Evolutionary conservation across 2,888 invertebrate genomes (phyloP).

Genomic region (Eucera pruinosa): DNA sequence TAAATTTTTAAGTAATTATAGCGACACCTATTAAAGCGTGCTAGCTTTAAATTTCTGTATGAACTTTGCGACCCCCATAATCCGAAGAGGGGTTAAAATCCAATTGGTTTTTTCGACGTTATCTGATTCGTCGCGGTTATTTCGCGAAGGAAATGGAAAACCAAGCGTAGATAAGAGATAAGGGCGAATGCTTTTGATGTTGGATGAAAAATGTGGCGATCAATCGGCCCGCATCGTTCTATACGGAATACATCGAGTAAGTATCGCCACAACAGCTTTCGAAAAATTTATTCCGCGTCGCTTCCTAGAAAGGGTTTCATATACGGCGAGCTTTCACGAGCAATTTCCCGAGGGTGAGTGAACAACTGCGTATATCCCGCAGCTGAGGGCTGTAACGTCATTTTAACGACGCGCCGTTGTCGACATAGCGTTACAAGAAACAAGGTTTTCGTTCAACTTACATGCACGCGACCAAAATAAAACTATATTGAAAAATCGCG

Average conservation of each 20-base stretch:
- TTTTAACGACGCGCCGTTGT: conserved; percentile 55
- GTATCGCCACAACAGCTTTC: conserved; percentile 30
- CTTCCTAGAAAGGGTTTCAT: conserved; percentile 45
- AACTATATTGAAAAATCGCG: conserved; percentile 7
- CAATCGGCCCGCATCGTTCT: conserved; percentile 22
- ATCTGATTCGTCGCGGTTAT: conserved; percentile 13
- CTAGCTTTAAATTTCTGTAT: no score
- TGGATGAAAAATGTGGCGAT: conserved; percentile 6
- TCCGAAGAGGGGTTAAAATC: no score
- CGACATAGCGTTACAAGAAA: conserved; percentile 21
- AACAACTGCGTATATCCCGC: conserved; percentile 55
- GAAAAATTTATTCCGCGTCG: conserved; percentile 46
- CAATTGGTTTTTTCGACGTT: not conserved
- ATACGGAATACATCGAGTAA: conserved; percentile 6
- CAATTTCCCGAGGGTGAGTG: conserved; percentile 57
- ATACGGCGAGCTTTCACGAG: conserved; percentile 51
- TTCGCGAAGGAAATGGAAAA: not conserved
- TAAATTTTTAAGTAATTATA: no score
- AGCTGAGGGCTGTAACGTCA: conserved; percentile 48
- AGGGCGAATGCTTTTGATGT: not conserved
- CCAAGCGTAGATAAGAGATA: not conserved
- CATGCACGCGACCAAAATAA: conserved; percentile 2
- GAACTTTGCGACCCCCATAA: no score
- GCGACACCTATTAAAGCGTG: no score
- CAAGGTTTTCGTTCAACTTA: conserved; percentile 37